Evolutionary conservation across 1,140 invertebrate species (phyloP).

Genomic region (Drosophila sulfurigaster): DNA sequence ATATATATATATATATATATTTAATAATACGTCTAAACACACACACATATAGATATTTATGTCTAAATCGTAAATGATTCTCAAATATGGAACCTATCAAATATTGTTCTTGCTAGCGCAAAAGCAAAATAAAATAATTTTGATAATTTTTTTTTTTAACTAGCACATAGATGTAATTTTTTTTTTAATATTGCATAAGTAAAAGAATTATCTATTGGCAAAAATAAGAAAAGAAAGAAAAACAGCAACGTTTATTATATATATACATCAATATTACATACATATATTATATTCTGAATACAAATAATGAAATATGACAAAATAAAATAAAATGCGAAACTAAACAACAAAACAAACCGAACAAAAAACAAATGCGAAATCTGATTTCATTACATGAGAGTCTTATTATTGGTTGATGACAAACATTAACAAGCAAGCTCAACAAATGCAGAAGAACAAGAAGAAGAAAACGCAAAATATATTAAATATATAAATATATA

Average conservation of each 20-base stretch:
- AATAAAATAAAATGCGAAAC: conserved; percentile 22
- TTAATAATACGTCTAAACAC: conserved; percentile 42
- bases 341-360: background rate
- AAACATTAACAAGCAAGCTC: conserved; percentile 54
- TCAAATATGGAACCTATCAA: conserved; percentile 12
- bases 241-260: conserved; percentile 34
- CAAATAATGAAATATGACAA: conserved; percentile 22
- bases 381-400: conserved; percentile 22
- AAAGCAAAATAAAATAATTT: conserved; percentile 9
- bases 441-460: conserved; percentile 11
- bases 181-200: conserved; percentile 8
- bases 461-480: conserved; percentile 24
- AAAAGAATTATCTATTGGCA: conserved; percentile 12
- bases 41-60: conserved; percentile 10
- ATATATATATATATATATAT: conserved; percentile 33
- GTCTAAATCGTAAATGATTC: background rate
- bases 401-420: conserved; percentile 48
- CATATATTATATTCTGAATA: conserved; percentile 22
- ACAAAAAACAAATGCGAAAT: conserved; percentile 13
- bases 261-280: conserved; percentile 12
- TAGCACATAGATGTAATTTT: conserved; percentile 20
- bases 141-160: conserved; percentile 30
- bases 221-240: background rate
- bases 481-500: conserved; percentile 21
- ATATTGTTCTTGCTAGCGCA: conserved; percentile 37